Percentiles rank a stretch among this genome's conserved stretches.
Conservation (phyloP, 2,797 vertebrate species). For the Bradypus variegatus region DNA sequence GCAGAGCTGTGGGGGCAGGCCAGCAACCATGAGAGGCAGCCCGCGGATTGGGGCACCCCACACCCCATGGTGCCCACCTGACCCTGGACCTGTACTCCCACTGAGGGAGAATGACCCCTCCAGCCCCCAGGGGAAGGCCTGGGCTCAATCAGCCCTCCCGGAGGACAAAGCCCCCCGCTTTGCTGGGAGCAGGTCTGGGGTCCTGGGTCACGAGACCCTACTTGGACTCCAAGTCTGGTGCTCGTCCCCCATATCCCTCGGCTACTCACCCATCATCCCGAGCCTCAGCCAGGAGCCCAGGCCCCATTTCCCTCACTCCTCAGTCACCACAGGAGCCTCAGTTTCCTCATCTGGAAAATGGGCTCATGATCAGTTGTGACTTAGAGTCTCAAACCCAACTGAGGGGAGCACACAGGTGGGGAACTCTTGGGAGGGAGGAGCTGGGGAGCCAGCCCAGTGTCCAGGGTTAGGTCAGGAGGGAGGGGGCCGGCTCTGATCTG, state of each 20-base stretch:
- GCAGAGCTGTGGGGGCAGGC: not conserved
- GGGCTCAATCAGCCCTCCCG: not conserved
- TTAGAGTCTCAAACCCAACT: not conserved
- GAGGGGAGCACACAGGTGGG: fast-evolving
- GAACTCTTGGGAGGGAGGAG: not conserved
- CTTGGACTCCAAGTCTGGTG: not conserved
- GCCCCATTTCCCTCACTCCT: not conserved
- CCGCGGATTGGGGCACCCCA: fast-evolving
- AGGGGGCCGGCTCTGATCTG: not conserved
- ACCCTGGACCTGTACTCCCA: not conserved
- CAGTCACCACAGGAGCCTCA: not conserved
- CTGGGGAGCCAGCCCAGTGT: fast-evolving
- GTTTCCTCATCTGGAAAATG: not conserved
- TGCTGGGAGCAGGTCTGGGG: not conserved
- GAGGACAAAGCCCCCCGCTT: not conserved
- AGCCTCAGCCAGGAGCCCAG: not conserved
- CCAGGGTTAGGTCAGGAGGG: fast-evolving
- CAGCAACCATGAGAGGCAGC: not conserved
- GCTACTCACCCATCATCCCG: fast-evolving
- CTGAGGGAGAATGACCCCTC: not conserved
- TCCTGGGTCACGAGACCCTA: not conserved
- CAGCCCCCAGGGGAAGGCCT: not conserved
- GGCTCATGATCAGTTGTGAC: not conserved
- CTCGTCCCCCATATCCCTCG: fast-evolving
- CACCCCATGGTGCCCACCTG: no score